A percentile compares a stretch with the other conserved stretches of the same genome.
phyloP scores from a whole-genome alignment of 2,888 invertebrate genomes.

The Drosophila gaucha region DNA sequence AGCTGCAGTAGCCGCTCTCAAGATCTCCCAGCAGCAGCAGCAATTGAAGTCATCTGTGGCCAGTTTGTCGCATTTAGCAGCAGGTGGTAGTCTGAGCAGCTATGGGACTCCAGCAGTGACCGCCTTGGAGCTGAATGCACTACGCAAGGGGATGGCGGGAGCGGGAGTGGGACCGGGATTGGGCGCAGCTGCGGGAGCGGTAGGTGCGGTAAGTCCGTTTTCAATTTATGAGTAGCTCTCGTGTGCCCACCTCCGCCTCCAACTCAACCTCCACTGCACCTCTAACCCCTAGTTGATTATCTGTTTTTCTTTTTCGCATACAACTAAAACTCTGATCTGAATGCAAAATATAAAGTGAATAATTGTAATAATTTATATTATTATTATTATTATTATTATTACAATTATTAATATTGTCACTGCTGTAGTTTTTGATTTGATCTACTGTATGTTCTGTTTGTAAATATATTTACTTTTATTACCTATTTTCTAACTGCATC shows the following conservation, averaged over 20 bases:
- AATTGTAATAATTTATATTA: slow-evolving; percentile 24
- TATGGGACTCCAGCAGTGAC: slow-evolving; percentile 47
- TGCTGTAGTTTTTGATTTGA: slow-evolving; percentile 37
- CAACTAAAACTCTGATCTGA: slow-evolving; percentile 17
- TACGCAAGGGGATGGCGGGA: slow-evolving; percentile 80
- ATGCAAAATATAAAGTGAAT: slow-evolving; percentile 18
- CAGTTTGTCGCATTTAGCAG: slow-evolving; percentile 67
- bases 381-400: slow-evolving; percentile 21
- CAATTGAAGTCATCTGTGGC: slow-evolving; percentile 72
- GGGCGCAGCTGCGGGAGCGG: slow-evolving; percentile 64
- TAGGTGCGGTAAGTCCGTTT: slow-evolving; percentile 83
- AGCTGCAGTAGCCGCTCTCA: slow-evolving; percentile 69
- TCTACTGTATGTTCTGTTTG: slow-evolving; percentile 50
- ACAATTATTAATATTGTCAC: slow-evolving; percentile 17
- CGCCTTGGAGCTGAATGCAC: slow-evolving; percentile 65
- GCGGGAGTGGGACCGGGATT: slow-evolving; percentile 46
- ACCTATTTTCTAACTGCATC: slow-evolving; percentile 44
- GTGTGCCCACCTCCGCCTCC: slow-evolving; percentile 51
- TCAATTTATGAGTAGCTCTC: slow-evolving; percentile 72
- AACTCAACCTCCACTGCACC: slow-evolving; percentile 44
- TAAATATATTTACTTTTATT: slow-evolving; percentile 47
- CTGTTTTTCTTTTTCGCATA: slow-evolving; percentile 26
- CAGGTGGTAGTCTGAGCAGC: slow-evolving; percentile 59
- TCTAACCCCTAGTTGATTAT: slow-evolving; percentile 63
- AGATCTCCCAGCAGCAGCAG: slow-evolving; percentile 58